Base-by-base conservation (phyloP, 2,888 invertebrate species). In the Caenorhabditis virilis region DNA sequence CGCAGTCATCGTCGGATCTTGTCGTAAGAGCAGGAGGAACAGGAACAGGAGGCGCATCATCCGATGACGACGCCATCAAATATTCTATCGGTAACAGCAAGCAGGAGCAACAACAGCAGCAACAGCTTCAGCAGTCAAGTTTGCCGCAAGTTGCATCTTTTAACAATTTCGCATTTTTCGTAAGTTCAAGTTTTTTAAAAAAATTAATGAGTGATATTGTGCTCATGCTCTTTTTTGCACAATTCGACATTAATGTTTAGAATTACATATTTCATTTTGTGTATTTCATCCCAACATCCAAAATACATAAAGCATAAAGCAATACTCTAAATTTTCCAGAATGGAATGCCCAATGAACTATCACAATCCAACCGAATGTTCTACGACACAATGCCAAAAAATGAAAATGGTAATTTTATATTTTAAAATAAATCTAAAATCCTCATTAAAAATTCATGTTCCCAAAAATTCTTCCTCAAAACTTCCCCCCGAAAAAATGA, bases 311-410 rank as follows among this genome's bases (percentile, higher is more conserved):
- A n/a, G n/a, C n/a, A n/a, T n/a, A 41, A 41, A 15, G 13, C 36
- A 36, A 13, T 5, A 15, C n/a, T 36, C 41, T 9, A 16, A 20
- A 11, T 7, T 41, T 20, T 70, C 39, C 57, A 69, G 66, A 69
- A 72, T 72, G 72, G 71, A 16, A 62, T 69, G 58, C 66, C 57
- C 16, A 61, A 42, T 15, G 42, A 42, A 9, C 22, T 20, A 13
- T 22, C 58, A 27, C n/a, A n/a, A n/a, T 57, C 62, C 4, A 54
- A 54, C 13, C 69, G 60, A 15, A 71, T 66, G 53, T 66, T 73
- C 56, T 73, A 73, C 51, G 72, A 72, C 4, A 30, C 27, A 18
- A 53, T 63, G 54, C 41, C 35, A 18, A 63, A 63, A 50, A 57
- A 51, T 46, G 63, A 63, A 33, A 63, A 63, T 50, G 63, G 63